Percentiles rank a stretch among this genome's conserved stretches.
Conservation (phyloP, 1,140 invertebrate species). For the Pogonomyrmex californicus region DNA sequence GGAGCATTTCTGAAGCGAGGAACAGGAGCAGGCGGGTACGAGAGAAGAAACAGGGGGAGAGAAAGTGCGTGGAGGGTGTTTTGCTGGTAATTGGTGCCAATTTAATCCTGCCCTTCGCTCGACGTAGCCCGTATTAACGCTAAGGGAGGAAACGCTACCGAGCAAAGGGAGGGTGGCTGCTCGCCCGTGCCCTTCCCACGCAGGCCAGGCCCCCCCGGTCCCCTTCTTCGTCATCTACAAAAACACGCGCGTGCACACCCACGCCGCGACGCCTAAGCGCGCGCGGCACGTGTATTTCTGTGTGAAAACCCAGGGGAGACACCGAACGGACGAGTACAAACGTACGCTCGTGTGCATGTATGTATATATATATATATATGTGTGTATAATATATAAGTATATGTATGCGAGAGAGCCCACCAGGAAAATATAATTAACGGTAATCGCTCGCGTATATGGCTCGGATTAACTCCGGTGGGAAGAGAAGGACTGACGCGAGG, state of each 20-base stretch:
- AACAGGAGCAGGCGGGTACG: conserved; percentile 13
- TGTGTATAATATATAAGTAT: neutral
- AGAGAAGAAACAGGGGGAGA: conserved; percentile 70
- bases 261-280: conserved; percentile 59
- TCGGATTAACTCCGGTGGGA: conserved; percentile 84
- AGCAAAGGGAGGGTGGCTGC: conserved; percentile 68
- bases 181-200: conserved; percentile 80
- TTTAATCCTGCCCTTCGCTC: conserved; percentile 88
- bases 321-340: conserved; percentile 55
- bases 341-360: conserved; percentile 33
- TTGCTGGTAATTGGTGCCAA: conserved; percentile 91
- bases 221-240: conserved; percentile 53
- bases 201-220: conserved; percentile 72
- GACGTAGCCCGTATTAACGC: conserved; percentile 84
- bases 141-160: conserved; percentile 75
- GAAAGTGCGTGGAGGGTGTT: conserved; percentile 87
- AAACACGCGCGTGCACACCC: conserved; percentile 73
- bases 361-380: conserved; percentile 27
- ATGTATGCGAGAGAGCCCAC: conserved; percentile 52
- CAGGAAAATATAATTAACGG: conserved; percentile 87
- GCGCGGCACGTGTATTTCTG: conserved; percentile 67
- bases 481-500: conserved; percentile 45
- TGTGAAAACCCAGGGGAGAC: conserved; percentile 58
- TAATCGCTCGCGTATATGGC: conserved; percentile 86
- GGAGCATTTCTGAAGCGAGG: conserved; percentile 31